These are phyloP conservation scores for Aulostomus chinensis DNA, from an alignment of 2,797 vertebrate species.

Conservation along the genomic window DNA sequence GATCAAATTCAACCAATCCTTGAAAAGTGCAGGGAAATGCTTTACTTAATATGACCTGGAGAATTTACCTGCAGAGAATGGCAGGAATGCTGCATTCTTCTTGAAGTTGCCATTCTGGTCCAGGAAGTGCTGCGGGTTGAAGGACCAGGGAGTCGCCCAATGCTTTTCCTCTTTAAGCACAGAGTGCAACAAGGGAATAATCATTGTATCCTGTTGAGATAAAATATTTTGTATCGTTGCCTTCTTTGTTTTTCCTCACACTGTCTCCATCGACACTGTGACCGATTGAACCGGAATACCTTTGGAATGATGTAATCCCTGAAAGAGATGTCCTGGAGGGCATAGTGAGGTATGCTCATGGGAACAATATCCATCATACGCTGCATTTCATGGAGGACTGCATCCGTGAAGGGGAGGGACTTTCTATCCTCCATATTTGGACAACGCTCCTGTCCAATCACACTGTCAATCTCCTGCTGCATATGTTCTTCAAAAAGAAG, in stretches of 20 bases:
- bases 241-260: too few relatives aligned
- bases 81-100: slow-evolving; percentile 72
- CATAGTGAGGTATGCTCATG: slow-evolving; percentile 64
- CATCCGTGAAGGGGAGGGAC: slow-evolving; percentile 81
- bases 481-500: slow-evolving; percentile 60
- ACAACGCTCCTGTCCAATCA: slow-evolving; percentile 58
- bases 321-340: slow-evolving; percentile 67
- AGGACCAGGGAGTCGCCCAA: slow-evolving; percentile 68
- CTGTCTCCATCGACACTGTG: neutral
- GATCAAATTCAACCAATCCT: too few relatives aligned
- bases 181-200: slow-evolving; percentile 75
- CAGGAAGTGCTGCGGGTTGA: slow-evolving; percentile 77
- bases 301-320: slow-evolving; percentile 72
- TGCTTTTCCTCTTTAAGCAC: slow-evolving; percentile 67
- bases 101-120: slow-evolving; percentile 73
- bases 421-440: slow-evolving; percentile 70
- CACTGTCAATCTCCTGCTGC: slow-evolving; percentile 74
- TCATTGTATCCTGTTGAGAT: slow-evolving; percentile 58
- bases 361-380: slow-evolving; percentile 70
- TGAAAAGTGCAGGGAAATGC: too few relatives aligned
- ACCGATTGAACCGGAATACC: slow-evolving; percentile 16
- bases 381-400: slow-evolving; percentile 79
- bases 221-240: neutral
- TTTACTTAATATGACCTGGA: too few relatives aligned
- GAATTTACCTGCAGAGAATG: slow-evolving; percentile 72